Percentiles rank a stretch among this genome's conserved stretches.
Conservation (phyloP, 1,140 invertebrate species). For the Drosophila murphyi region DNA sequence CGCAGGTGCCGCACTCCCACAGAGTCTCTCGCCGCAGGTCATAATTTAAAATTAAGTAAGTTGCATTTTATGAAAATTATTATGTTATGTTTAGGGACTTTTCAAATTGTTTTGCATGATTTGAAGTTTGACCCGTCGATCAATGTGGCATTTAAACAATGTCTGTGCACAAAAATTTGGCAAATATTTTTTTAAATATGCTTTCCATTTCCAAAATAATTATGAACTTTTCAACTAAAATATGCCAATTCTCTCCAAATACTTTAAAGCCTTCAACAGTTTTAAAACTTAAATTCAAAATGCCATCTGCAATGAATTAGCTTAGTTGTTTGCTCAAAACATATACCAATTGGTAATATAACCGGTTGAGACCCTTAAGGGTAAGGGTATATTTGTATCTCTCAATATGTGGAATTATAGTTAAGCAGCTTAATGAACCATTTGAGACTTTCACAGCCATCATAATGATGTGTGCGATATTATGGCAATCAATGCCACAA, state of each 20-base stretch:
- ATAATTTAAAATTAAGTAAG: slow-evolving; percentile 8
- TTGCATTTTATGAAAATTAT: not conserved
- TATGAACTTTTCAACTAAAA: not conserved
- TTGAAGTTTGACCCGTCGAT: slow-evolving; percentile 20
- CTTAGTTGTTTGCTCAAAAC: too few relatives aligned
- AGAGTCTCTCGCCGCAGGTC: not conserved
- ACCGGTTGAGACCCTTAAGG: slow-evolving; percentile 5
- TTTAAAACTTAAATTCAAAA: too few relatives aligned
- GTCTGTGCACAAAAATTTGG: not conserved
- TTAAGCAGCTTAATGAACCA: slow-evolving; percentile 80
- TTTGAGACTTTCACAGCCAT: slow-evolving; percentile 79
- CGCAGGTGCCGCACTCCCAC: slow-evolving; percentile 37
- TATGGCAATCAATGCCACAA: slow-evolving; percentile 72
- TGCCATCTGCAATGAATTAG: too few relatives aligned
- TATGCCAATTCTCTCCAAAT: not conserved
- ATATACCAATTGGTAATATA: slow-evolving; percentile 4
- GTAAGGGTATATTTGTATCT: slow-evolving; percentile 28
- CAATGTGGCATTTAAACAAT: slow-evolving; percentile 35
- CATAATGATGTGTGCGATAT: slow-evolving; percentile 77
- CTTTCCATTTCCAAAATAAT: not conserved
- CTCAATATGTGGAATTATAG: slow-evolving; percentile 42
- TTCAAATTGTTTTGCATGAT: slow-evolving; percentile 8
- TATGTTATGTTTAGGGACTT: not conserved
- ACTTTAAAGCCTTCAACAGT: too few relatives aligned
- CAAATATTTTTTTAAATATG: not conserved